phyloP scores from a whole-genome alignment of 2,888 invertebrate genomes.

The Tinea semifulvella region DNA sequence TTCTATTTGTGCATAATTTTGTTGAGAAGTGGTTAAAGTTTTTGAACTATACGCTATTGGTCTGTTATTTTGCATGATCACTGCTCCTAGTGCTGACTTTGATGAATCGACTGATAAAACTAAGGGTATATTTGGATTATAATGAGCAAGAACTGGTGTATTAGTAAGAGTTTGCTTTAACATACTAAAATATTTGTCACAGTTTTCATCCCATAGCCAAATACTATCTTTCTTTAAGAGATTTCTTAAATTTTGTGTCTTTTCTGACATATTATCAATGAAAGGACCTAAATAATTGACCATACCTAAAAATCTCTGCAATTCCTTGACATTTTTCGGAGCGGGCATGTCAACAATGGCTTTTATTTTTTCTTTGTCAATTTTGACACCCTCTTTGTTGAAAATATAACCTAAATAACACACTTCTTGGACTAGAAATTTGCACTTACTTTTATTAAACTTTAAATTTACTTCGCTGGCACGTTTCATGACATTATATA shows the following conservation, averaged over 20 bases:
- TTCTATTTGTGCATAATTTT: conserved; percentile 23
- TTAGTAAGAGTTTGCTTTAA: conserved; percentile 18
- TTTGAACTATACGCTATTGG: conserved; percentile 24
- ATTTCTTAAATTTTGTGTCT: conserved; percentile 13
- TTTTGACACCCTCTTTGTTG: conserved; percentile 16
- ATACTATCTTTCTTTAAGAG: conserved; percentile 23
- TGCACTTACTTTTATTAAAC: conserved; percentile 21
- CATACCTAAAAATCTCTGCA: conserved; percentile 23
- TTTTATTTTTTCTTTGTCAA: conserved; percentile 18
- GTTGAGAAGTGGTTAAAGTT: conserved; percentile 18
- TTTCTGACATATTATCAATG: conserved; percentile 19
- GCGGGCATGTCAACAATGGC: conserved; percentile 20
- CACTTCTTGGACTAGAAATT: conserved; percentile 16
- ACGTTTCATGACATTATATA: not conserved
- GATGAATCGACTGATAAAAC: conserved; percentile 20
- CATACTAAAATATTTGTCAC: conserved; percentile 20
- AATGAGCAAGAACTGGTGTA: conserved; percentile 21
- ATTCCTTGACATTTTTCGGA: conserved; percentile 18
- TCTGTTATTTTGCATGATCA: conserved; percentile 21
- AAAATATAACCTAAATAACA: conserved; percentile 22
- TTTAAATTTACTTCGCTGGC: conserved; percentile 19
- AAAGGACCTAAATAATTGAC: conserved; percentile 20
- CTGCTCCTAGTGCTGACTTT: conserved; percentile 20
- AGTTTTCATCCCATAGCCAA: conserved; percentile 25
- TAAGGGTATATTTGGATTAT: conserved; percentile 19